Evolutionary conservation across 2,888 invertebrate genomes (phyloP).

Genomic region (Deilephila elpenor): DNA sequence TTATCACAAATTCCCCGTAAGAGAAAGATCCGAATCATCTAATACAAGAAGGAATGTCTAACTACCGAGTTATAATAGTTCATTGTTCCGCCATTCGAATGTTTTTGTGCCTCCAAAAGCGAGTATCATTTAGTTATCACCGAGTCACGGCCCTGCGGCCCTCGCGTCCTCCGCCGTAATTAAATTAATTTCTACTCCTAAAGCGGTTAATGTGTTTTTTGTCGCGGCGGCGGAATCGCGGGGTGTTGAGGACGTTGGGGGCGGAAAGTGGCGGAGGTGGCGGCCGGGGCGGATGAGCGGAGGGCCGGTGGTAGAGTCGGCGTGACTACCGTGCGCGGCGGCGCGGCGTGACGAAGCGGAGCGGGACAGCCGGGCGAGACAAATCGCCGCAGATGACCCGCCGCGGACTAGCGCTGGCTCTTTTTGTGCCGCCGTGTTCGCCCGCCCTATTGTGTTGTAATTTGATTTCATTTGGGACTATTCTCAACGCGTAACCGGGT

Average conservation of each 20-base stretch:
- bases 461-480: conserved; percentile 22
- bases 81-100: conserved; percentile 22
- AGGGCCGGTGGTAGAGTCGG: conserved; percentile 31
- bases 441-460: conserved; percentile 16
- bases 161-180: conserved; percentile 9
- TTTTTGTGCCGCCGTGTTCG: conserved; percentile 2
- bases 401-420: conserved; percentile 27
- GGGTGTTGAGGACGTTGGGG: neutral
- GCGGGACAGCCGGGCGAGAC: conserved; percentile 12
- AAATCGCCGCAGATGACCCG: conserved; percentile 29
- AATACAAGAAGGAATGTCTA: conserved; percentile 21
- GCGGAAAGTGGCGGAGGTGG: conserved; percentile 18
- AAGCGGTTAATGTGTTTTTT: conserved; percentile 24
- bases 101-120: conserved; percentile 20
- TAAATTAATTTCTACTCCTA: conserved; percentile 23
- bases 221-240: conserved; percentile 21
- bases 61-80: conserved; percentile 26
- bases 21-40: conserved; percentile 18
- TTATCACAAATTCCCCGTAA: conserved; percentile 5
- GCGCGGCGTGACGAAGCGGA: conserved; percentile 29
- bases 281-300: conserved; percentile 15
- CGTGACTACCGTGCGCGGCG: conserved; percentile 35
- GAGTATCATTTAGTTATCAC: conserved; percentile 16
- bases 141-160: conserved; percentile 16
- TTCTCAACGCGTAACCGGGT: conserved; percentile 17